Percentiles rank a stretch among this genome's conserved stretches.
phyloP scores from a whole-genome alignment of 2,888 invertebrate genomes.

The Scaptomyza caliginosa region DNA sequence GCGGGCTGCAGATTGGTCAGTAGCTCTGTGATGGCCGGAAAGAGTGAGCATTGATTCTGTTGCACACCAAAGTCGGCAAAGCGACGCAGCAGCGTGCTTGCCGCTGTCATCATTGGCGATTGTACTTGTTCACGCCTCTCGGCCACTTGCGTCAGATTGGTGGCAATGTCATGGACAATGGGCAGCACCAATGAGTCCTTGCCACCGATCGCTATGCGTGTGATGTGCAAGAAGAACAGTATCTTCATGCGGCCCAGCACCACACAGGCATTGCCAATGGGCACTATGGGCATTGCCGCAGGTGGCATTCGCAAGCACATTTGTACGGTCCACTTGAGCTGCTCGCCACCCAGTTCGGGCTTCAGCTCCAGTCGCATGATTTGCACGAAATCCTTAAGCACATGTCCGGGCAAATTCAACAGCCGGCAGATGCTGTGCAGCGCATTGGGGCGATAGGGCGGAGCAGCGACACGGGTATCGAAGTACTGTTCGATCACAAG shows the following conservation, averaged over 20 bases:
- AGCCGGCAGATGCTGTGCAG: slow-evolving; percentile 93
- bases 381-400: slow-evolving; percentile 96
- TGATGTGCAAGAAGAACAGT: slow-evolving; percentile 93
- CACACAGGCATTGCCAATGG: slow-evolving; percentile 95
- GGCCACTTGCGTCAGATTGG: slow-evolving; percentile 93
- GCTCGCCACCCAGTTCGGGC: slow-evolving; percentile 86
- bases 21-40: slow-evolving; percentile 95
- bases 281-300: slow-evolving; percentile 92
- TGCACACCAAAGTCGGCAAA: slow-evolving; percentile 90
- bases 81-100: slow-evolving; percentile 87
- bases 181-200: slow-evolving; percentile 92
- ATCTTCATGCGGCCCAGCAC: slow-evolving; percentile 94
- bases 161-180: slow-evolving; percentile 93
- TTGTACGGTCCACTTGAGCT: slow-evolving; percentile 94
- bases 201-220: slow-evolving; percentile 87
- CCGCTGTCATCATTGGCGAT: slow-evolving; percentile 87
- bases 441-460: slow-evolving; percentile 95
- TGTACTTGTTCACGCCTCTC: slow-evolving; percentile 90
- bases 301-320: slow-evolving; percentile 97
- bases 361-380: slow-evolving; percentile 86
- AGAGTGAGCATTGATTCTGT: slow-evolving; percentile 95
- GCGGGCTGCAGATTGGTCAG: slow-evolving; percentile 93
- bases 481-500: slow-evolving; percentile 97
- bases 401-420: slow-evolving; percentile 92
- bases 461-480: slow-evolving; percentile 93